Evolutionary conservation across 2,113 vertebrate species (phyloP).

Genomic region (Plecotus auritus): DNA sequence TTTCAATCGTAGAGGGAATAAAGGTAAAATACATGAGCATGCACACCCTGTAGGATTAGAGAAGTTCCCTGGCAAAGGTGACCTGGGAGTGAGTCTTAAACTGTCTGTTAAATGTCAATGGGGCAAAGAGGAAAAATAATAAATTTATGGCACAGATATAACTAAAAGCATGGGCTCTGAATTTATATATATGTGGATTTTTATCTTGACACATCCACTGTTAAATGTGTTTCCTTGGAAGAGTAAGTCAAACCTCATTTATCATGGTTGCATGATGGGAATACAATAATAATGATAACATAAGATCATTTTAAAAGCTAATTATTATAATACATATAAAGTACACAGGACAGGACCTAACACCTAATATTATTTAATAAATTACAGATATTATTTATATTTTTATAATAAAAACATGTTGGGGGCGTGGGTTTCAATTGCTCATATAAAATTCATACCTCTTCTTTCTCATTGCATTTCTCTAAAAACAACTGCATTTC

Average conservation of each 20-base stretch:
- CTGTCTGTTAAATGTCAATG: not conserved
- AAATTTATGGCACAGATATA: not conserved
- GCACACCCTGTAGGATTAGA: not conserved
- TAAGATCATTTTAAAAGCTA: not conserved
- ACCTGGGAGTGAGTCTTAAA: not conserved
- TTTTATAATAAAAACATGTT: not conserved
- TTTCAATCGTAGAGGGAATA: not conserved
- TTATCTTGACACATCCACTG: not conserved
- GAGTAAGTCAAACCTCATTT: not conserved
- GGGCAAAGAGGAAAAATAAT: not conserved
- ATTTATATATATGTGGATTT: not conserved
- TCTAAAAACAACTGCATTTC: conserved; percentile 6
- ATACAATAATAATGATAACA: not conserved
- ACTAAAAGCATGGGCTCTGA: not conserved
- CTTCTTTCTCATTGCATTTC: not conserved
- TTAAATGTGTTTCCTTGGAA: not conserved
- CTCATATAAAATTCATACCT: not conserved
- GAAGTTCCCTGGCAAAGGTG: not conserved
- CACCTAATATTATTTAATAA: not conserved
- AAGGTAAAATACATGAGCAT: not conserved
- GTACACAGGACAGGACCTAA: not conserved
- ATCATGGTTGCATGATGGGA: not conserved
- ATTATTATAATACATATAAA: not conserved
- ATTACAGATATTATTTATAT: not conserved
- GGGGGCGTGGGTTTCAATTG: not conserved